Conservation (phyloP, 1,140 invertebrate genomes). For the Ruditapes philippinarum region DNA sequence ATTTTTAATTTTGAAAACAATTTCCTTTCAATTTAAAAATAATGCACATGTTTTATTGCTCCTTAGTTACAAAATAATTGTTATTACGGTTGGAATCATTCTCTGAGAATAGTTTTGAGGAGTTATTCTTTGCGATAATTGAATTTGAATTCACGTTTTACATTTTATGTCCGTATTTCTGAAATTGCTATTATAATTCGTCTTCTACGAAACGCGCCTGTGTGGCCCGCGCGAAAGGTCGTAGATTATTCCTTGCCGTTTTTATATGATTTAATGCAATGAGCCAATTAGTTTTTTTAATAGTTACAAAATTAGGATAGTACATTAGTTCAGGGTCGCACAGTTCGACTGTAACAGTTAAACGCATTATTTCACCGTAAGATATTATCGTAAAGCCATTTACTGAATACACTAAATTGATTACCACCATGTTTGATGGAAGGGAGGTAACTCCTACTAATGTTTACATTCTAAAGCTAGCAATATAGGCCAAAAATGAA, state of each 20-base stretch:
- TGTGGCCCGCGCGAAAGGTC: slow-evolving; percentile 38
- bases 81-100: background rate
- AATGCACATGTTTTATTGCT: slow-evolving; percentile 1
- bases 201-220: background rate
- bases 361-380: slow-evolving; percentile 12
- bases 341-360: background rate
- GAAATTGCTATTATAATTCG: background rate
- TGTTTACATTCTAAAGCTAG: background rate
- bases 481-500: too few species aligned
- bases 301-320: slow-evolving; percentile 20
- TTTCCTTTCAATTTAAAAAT: too few species aligned
- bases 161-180: background rate
- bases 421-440: background rate
- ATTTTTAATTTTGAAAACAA: too few species aligned
- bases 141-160: background rate
- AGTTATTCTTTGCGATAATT: background rate
- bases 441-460: background rate
- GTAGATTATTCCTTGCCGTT: slow-evolving; percentile 33
- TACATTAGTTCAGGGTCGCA: slow-evolving; percentile 33
- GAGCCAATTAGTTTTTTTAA: slow-evolving; percentile 30
- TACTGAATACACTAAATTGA: slow-evolving; percentile 1
- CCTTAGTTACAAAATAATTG: background rate
- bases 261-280: slow-evolving; percentile 54
- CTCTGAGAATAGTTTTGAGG: background rate
- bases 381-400: slow-evolving; percentile 22